These are phyloP conservation scores for Vesta saturnalis DNA, from an alignment of 2,888 invertebrate genomes.

Conservation along the genomic window DNA sequence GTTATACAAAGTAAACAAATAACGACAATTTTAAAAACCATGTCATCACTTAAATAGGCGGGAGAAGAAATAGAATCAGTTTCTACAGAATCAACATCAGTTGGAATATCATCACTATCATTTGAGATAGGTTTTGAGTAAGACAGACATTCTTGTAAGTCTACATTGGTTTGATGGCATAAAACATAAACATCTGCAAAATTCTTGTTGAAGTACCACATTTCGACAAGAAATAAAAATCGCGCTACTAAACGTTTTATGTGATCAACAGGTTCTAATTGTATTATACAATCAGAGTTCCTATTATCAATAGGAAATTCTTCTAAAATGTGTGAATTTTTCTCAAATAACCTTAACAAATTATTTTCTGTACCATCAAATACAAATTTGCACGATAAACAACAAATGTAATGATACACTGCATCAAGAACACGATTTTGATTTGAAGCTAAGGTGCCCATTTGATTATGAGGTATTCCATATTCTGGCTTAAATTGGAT, in stretches of 20 bases:
- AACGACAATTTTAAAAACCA: conserved; percentile 83
- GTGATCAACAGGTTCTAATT: conserved; percentile 61
- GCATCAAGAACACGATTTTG: conserved; percentile 88
- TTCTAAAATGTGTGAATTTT: conserved; percentile 72
- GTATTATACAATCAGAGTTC: conserved; percentile 60
- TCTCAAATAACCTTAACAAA: conserved; percentile 77
- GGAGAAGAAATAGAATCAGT: conserved; percentile 65
- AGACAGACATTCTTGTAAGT: conserved; percentile 77
- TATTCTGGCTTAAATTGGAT: conserved; percentile 78
- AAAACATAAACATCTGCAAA: conserved; percentile 72
- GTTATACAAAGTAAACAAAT: conserved; percentile 84
- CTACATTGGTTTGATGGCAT: conserved; percentile 76
- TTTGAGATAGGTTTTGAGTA: conserved; percentile 62
- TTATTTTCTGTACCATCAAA: conserved; percentile 94
- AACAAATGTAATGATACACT: conserved; percentile 89
- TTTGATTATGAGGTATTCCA: conserved; percentile 95
- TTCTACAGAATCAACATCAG: conserved; percentile 64
- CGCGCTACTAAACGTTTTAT: conserved; percentile 64
- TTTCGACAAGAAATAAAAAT: conserved; percentile 70
- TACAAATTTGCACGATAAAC: conserved; percentile 77
- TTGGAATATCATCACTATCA: conserved; percentile 65
- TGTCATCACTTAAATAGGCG: conserved; percentile 70
- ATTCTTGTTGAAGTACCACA: conserved; percentile 72
- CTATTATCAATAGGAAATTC: conserved; percentile 59
- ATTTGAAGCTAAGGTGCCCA: conserved; percentile 86